Evolutionary conservation across 2,113 vertebrate species (phyloP).

Genomic region (Phycodurus eques): DNA sequence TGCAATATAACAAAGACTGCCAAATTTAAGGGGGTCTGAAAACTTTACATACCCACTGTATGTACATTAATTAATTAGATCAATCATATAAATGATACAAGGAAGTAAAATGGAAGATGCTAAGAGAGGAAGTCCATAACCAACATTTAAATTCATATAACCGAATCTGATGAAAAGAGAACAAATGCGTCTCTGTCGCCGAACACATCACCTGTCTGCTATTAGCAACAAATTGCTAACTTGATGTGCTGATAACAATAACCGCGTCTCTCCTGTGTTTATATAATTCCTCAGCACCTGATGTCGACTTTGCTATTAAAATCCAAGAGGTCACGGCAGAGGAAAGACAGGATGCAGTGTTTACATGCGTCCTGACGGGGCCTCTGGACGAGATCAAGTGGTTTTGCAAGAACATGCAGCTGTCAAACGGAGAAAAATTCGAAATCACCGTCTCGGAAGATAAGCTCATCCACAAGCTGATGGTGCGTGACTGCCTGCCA

Average conservation of each 20-base stretch:
- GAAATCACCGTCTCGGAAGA: conserved; percentile 77
- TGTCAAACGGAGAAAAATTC: conserved; percentile 69
- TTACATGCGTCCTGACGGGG: conserved; percentile 76
- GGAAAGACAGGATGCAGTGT: conserved; percentile 72
- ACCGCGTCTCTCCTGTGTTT: neutral
- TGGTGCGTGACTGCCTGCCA: conserved; percentile 68
- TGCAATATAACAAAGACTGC: too few species aligned
- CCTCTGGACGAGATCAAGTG: conserved; percentile 74
- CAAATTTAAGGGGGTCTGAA: too few species aligned
- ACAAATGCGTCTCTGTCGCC: too few species aligned
- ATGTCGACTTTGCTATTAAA: conserved; percentile 73
- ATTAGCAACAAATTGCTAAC: too few species aligned
- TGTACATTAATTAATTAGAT: too few species aligned
- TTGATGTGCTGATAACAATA: neutral
- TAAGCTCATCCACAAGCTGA: conserved; percentile 80
- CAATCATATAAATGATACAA: too few species aligned
- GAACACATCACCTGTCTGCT: too few species aligned
- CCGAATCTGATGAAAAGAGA: too few species aligned
- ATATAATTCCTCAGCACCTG: conserved; percentile 71
- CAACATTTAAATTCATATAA: too few species aligned
- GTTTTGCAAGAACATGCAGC: conserved; percentile 70
- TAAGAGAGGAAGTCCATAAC: too few species aligned
- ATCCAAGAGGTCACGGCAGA: conserved; percentile 73
- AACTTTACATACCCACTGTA: too few species aligned
- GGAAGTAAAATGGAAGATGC: too few species aligned